A percentile compares a stretch with the other conserved stretches of the same genome.
These are phyloP conservation scores for Marmota flaviventris DNA, from an alignment of 2,113 vertebrate genomes.

Conservation along the genomic window DNA sequence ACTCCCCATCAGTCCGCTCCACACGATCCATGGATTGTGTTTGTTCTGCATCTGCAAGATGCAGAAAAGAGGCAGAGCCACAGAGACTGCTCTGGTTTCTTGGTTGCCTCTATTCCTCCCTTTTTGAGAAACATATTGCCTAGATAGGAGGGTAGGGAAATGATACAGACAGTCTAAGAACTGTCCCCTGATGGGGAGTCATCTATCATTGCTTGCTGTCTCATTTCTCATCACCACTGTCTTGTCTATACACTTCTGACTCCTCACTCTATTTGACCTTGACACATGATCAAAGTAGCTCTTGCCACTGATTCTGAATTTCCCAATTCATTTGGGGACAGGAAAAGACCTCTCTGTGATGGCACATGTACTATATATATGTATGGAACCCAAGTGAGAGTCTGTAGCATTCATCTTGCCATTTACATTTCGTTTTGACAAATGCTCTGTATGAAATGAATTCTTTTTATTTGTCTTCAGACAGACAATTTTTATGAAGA, in stretches of 20 bases:
- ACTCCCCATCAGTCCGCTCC: not conserved
- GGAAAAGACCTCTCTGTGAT: not conserved
- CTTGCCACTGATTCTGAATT: not conserved
- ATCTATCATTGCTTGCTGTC: not conserved
- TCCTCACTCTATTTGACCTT: not conserved
- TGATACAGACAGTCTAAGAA: not conserved
- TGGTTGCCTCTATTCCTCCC: not conserved
- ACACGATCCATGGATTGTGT: not conserved
- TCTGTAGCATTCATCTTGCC: not conserved
- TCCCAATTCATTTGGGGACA: not conserved
- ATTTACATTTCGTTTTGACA: not conserved
- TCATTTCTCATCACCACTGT: not conserved
- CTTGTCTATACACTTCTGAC: not conserved
- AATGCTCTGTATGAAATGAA: not conserved
- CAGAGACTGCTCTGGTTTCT: not conserved
- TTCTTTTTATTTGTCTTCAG: not conserved
- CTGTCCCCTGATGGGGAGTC: not conserved
- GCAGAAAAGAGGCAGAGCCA: not conserved
- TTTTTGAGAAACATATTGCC: not conserved
- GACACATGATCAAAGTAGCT: not conserved
- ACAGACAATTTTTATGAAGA: not conserved
- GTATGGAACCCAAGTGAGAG: fast-evolving
- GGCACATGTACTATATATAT: not conserved
- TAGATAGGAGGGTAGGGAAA: no score
- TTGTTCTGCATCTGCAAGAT: not conserved